A percentile compares a stretch with the other conserved stretches of the same genome.
phyloP scores from a whole-genome alignment of 2,888 invertebrate genomes.

The Dicycla oo region DNA sequence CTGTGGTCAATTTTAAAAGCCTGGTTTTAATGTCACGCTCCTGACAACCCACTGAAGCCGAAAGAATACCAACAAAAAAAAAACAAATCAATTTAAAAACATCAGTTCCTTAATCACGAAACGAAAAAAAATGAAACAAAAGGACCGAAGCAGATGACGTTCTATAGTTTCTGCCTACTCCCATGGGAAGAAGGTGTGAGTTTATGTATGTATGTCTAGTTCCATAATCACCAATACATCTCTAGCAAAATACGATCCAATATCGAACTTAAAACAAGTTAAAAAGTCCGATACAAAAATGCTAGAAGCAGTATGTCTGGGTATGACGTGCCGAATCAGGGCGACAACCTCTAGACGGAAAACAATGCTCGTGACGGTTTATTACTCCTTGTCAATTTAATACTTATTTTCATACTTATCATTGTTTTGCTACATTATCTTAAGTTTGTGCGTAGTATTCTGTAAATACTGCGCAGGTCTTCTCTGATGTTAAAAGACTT shows the following conservation, averaged over 20 bases:
- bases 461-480: not conserved
- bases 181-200: too few species aligned
- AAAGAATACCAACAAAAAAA: not conserved
- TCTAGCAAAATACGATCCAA: not conserved
- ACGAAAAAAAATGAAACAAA: too few species aligned
- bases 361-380: conserved; percentile 32
- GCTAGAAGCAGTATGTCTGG: conserved; percentile 34
- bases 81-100: not conserved
- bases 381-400: conserved; percentile 11
- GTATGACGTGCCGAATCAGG: conserved; percentile 46
- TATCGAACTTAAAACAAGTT: conserved; percentile 6
- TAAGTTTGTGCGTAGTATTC: conserved; percentile 8
- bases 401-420: conserved; percentile 51
- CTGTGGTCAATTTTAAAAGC: too few species aligned
- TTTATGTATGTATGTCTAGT: too few species aligned
- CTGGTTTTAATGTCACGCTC: too few species aligned
- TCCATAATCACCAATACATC: not conserved
- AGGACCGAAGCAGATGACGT: too few species aligned
- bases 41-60: not conserved
- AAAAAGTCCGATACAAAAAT: conserved; percentile 16
- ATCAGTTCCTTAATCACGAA: not conserved
- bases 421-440: conserved; percentile 40
- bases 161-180: too few species aligned
- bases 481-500: not conserved
- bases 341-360: conserved; percentile 42